A percentile compares a stretch with the other conserved stretches of the same genome.
Evolutionary conservation across 2,888 invertebrate genomes (phyloP).

Genomic region (Erynnis tages): DNA sequence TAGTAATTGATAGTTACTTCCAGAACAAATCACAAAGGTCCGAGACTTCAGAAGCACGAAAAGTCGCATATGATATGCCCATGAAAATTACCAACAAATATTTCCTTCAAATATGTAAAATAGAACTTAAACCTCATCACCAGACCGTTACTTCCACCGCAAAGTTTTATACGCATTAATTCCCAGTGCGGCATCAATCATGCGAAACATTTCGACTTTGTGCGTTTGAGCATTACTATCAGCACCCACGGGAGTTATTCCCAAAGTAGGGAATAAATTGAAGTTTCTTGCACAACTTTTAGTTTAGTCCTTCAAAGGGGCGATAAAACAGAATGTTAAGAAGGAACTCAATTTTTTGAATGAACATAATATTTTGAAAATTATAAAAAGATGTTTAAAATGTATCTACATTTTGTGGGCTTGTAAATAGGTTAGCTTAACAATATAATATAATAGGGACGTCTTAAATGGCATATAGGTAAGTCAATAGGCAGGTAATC

Average conservation of each 20-base stretch:
- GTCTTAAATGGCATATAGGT: too few species aligned
- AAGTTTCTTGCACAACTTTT: conserved; percentile 1
- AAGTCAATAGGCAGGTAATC: too few species aligned
- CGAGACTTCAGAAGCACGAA: neutral
- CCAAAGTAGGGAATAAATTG: conserved; percentile 6
- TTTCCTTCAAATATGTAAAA: neutral
- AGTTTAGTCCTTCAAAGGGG: neutral
- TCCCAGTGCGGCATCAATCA: conserved; percentile 9
- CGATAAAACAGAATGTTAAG: neutral
- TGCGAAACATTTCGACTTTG: conserved; percentile 9
- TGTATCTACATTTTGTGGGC: too few species aligned
- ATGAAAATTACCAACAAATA: neutral
- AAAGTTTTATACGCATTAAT: conserved; percentile 13
- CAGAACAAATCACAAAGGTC: too few species aligned
- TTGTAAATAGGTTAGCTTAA: too few species aligned
- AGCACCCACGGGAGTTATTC: conserved; percentile 4
- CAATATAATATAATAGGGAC: too few species aligned
- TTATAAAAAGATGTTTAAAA: too few species aligned
- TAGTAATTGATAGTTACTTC: too few species aligned
- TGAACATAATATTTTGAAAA: too few species aligned
- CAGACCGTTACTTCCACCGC: neutral
- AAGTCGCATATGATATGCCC: too few species aligned
- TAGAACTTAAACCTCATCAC: conserved; percentile 3
- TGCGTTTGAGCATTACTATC: conserved; percentile 1
- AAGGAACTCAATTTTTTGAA: neutral